Conservation (phyloP, 2,797 vertebrate species). For the Eulemur albifrons region DNA sequence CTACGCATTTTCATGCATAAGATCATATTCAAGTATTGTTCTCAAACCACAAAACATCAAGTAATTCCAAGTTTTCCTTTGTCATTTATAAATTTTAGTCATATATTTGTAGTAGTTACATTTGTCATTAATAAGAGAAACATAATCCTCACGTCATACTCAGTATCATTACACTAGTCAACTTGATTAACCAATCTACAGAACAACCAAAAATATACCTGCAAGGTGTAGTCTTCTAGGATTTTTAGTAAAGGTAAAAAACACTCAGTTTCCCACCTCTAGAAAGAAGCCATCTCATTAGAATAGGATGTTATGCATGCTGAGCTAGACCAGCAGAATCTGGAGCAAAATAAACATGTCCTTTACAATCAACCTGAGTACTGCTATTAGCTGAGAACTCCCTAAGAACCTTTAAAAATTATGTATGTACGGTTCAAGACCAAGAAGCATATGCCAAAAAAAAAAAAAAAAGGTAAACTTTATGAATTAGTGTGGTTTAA, state of each 20-base stretch:
- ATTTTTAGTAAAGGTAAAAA: neutral
- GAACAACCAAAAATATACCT: neutral
- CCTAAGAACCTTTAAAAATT: neutral
- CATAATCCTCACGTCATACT: neutral
- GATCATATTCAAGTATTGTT: constrained; percentile 92
- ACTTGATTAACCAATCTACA: neutral
- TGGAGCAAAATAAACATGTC: neutral
- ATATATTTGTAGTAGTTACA: constrained; percentile 14
- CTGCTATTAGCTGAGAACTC: neutral
- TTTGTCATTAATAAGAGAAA: constrained; percentile 5
- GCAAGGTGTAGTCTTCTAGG: neutral
- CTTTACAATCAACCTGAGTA: neutral
- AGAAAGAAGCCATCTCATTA: neutral
- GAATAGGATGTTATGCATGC: neutral
- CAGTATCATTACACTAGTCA: neutral
- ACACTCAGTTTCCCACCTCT: neutral
- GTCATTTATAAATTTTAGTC: constrained; percentile 41
- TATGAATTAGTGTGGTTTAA: constrained; percentile 15
- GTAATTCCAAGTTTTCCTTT: constrained; percentile 70
- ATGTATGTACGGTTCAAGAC: neutral
- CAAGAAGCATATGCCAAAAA: neutral
- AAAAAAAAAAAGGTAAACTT: neutral
- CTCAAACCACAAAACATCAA: constrained; percentile 92
- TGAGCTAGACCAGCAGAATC: neutral
- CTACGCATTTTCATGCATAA: constrained; percentile 93